phyloP scores from a whole-genome alignment of 2,888 invertebrate species.

The Troglohyphantes excavatus region DNA sequence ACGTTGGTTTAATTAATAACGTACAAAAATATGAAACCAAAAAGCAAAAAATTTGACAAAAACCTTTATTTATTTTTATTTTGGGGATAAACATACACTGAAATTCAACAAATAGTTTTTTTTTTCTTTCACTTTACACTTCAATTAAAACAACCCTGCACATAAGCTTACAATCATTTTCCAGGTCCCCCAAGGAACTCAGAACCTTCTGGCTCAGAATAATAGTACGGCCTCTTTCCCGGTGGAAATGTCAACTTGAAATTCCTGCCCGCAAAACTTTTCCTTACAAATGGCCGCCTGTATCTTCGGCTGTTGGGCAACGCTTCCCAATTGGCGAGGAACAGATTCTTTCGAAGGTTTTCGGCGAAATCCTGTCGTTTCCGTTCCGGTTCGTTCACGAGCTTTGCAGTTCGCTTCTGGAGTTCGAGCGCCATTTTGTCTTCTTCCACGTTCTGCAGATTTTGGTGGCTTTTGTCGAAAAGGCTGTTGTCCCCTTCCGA shows the following conservation, averaged over 20 bases:
- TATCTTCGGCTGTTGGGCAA: constrained; percentile 28
- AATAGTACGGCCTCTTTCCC: constrained; percentile 61
- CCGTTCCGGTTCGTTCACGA: constrained; percentile 24
- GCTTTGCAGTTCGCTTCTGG: constrained; percentile 45
- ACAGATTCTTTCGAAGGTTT: not conserved
- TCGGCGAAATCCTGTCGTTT: not conserved
- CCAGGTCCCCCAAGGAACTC: constrained; percentile 75
- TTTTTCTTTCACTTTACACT: not conserved
- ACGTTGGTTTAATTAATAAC: too few species aligned
- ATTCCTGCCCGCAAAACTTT: constrained; percentile 21
- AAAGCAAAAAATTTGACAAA: not conserved
- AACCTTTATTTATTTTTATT: constrained; percentile 28
- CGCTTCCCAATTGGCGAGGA: constrained; percentile 26
- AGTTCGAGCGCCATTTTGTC: constrained; percentile 44
- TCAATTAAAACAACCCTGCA: not conserved
- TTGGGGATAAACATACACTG: not conserved
- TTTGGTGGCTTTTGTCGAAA: constrained; percentile 11
- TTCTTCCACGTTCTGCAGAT: constrained; percentile 3
- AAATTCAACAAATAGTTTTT: constrained; percentile 6
- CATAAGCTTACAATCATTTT: constrained; percentile 28
- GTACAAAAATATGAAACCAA: too few species aligned
- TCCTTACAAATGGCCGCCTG: constrained; percentile 43
- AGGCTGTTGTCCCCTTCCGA: constrained; percentile 6
- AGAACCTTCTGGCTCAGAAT: constrained; percentile 72
- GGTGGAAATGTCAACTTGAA: constrained; percentile 38